Conservation (phyloP, 2,113 vertebrate species). For the Pelusios castaneus region DNA sequence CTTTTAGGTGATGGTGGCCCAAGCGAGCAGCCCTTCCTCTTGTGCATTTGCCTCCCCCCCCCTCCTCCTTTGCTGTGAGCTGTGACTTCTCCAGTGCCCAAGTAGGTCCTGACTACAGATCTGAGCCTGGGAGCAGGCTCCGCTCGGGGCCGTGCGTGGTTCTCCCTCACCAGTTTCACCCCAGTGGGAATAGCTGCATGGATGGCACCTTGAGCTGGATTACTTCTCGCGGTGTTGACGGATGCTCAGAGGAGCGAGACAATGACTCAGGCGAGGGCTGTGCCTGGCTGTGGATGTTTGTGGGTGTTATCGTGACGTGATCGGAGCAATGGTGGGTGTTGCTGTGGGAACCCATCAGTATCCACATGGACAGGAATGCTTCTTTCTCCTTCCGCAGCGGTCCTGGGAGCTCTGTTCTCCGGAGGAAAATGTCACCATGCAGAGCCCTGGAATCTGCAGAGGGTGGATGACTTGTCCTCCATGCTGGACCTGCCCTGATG, state of each 20-base stretch:
- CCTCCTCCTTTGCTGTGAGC: too few relatives aligned
- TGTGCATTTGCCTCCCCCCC: too few relatives aligned
- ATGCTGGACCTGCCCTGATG: background rate
- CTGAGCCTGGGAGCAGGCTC: too few relatives aligned
- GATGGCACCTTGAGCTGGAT: too few relatives aligned
- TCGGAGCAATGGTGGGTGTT: background rate
- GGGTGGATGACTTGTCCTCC: background rate
- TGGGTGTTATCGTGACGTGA: background rate
- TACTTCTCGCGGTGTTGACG: too few relatives aligned
- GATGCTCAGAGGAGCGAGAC: background rate
- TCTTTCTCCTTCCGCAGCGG: background rate
- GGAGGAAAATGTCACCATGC: background rate
- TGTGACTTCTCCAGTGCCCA: too few relatives aligned
- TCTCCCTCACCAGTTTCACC: too few relatives aligned
- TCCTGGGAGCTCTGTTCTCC: background rate
- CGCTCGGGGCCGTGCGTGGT: too few relatives aligned
- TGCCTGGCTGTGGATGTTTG: background rate
- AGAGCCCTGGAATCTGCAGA: background rate
- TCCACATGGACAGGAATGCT: background rate
- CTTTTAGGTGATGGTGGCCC: too few relatives aligned
- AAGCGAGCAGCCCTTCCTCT: too few relatives aligned
- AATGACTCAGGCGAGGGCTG: background rate
- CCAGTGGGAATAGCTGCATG: too few relatives aligned
- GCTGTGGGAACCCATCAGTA: background rate
- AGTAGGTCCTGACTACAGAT: too few relatives aligned